These are phyloP conservation scores for Meiosimyza decipiens DNA, from an alignment of 2,888 invertebrate species.

Conservation along the genomic window DNA sequence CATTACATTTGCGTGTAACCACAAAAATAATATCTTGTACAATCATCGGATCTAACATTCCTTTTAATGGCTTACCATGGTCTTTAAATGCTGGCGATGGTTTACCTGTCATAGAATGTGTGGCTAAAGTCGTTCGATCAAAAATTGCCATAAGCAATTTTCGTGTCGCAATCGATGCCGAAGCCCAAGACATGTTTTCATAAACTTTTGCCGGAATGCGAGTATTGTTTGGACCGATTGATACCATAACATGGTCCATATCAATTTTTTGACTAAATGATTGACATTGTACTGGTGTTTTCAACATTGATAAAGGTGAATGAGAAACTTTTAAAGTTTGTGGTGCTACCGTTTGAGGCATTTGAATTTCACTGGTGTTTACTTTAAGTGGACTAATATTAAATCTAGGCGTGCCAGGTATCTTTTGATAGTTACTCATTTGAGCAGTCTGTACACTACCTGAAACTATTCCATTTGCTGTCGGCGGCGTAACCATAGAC, in stretches of 20 bases:
- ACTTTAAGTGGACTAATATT: too few relatives aligned
- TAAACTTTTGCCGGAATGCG: conserved; percentile 64
- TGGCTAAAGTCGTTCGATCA: conserved; percentile 71
- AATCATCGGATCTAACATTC: conserved; percentile 68
- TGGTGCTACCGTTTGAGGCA: too few relatives aligned
- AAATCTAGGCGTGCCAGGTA: too few relatives aligned
- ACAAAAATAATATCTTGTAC: conserved; percentile 72
- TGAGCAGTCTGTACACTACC: too few relatives aligned
- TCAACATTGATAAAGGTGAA: too few relatives aligned
- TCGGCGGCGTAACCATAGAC: conserved; percentile 8
- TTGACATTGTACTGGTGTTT: too few relatives aligned
- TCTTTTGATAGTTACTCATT: too few relatives aligned
- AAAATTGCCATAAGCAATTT: conserved; percentile 71
- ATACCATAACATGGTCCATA: conserved; percentile 51
- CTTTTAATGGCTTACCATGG: conserved; percentile 60
- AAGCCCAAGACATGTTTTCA: conserved; percentile 70
- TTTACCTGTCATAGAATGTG: conserved; percentile 73
- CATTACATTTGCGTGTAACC: conserved; percentile 69
- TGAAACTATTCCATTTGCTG: neutral
- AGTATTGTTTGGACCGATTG: conserved; percentile 67
- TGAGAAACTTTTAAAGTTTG: too few relatives aligned
- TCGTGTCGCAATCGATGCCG: conserved; percentile 70
- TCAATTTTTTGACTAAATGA: conserved; percentile 11
- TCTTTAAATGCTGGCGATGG: conserved; percentile 69
- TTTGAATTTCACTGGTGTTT: too few relatives aligned